Conservation (phyloP, 2,797 vertebrate genomes). For the Lepilemur ruficaudatus region DNA sequence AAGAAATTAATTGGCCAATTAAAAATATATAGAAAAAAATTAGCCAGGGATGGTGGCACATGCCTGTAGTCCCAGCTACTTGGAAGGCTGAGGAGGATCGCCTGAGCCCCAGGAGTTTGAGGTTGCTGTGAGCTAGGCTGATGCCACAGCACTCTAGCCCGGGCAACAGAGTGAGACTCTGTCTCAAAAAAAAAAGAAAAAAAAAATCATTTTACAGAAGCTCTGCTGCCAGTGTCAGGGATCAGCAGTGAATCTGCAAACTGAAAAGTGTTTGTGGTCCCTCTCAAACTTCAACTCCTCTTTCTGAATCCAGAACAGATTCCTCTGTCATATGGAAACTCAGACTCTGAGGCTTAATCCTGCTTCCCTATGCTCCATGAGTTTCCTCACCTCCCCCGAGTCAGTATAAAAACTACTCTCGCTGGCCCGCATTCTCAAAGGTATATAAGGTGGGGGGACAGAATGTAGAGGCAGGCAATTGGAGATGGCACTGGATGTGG, state of each 20-base stretch:
- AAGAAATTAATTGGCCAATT: no score
- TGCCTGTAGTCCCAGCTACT: no score
- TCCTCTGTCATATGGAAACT: not conserved
- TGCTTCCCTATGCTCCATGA: not conserved
- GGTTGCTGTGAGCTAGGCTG: no score
- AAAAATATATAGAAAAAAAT: no score
- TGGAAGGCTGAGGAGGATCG: no score
- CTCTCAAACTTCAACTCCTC: not conserved
- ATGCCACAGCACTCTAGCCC: no score
- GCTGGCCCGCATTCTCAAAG: not conserved
- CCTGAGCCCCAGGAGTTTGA: no score
- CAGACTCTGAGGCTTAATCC: not conserved
- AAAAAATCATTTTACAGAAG: constrained; percentile 13
- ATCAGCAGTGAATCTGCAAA: not conserved
- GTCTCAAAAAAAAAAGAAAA: no score
- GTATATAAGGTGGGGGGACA: not conserved
- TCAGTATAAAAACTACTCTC: not conserved
- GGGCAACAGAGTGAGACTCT: no score
- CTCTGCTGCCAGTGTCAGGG: not conserved
- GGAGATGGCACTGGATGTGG: not conserved
- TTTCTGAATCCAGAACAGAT: not conserved
- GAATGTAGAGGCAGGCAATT: not conserved
- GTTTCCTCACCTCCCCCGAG: not conserved
- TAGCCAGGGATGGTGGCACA: no score
- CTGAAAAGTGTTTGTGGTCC: not conserved